Percentiles rank a stretch among this genome's conserved stretches.
phyloP scores from a whole-genome alignment of 2,888 invertebrate genomes.

The Cataglyphis altisquamis region DNA sequence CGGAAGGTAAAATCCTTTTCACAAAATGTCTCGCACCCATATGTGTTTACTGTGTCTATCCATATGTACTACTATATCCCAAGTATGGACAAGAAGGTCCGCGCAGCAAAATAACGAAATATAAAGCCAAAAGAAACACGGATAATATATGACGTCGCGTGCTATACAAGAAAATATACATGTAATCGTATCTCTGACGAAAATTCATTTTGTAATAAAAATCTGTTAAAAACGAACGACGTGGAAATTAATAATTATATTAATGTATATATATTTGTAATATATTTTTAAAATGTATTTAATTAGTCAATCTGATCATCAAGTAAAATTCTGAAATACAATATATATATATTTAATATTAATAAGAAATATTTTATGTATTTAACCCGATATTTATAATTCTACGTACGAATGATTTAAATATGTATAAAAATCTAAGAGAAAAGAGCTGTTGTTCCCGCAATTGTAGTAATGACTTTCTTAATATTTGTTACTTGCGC shows the following conservation, averaged over 20 bases:
- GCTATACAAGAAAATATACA: background rate
- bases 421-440: background rate
- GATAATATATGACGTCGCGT: constrained; percentile 4
- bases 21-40: constrained; percentile 43
- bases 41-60: constrained; percentile 38
- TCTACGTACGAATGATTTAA: background rate
- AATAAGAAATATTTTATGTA: background rate
- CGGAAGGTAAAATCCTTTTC: constrained; percentile 56
- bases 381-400: background rate
- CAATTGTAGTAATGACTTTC: constrained; percentile 46
- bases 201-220: constrained; percentile 34
- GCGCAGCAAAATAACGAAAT: constrained; percentile 50
- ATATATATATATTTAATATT: background rate
- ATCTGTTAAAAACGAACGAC: constrained; percentile 21
- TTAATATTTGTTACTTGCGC: constrained; percentile 64
- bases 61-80: constrained; percentile 26
- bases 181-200: background rate
- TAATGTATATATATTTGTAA: background rate
- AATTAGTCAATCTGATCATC: background rate
- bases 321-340: background rate
- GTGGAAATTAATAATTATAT: constrained; percentile 29
- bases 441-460: background rate
- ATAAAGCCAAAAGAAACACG: constrained; percentile 29
- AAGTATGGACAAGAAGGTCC: constrained; percentile 20
- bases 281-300: background rate